Evolutionary conservation across 1,140 invertebrate genomes (phyloP).

Genomic region (Lordiphosa mommai): DNA sequence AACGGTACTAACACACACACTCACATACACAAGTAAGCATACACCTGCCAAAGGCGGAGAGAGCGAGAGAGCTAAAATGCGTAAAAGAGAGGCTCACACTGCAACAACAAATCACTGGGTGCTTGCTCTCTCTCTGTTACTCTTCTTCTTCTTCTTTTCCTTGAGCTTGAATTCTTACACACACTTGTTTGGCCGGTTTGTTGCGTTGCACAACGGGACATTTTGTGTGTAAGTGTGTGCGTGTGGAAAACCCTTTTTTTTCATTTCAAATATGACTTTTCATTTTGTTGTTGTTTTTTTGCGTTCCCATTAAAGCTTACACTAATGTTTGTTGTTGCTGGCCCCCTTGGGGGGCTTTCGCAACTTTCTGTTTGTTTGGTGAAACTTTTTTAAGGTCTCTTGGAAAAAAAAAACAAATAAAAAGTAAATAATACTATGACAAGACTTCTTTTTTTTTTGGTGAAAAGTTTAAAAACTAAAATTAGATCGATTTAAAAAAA

Average conservation of each 20-base stretch:
- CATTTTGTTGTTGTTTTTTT: constrained; percentile 28
- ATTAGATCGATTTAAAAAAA: background rate
- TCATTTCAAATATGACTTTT: constrained; percentile 42
- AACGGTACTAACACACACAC: constrained; percentile 61
- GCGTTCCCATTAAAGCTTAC: constrained; percentile 36
- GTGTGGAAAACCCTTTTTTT: constrained; percentile 44
- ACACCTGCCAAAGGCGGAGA: constrained; percentile 37
- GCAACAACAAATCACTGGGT: constrained; percentile 42
- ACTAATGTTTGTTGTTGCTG: constrained; percentile 16
- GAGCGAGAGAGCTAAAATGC: constrained; percentile 30
- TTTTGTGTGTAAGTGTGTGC: constrained; percentile 46
- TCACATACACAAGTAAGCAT: constrained; percentile 8
- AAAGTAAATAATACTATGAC: constrained; percentile 33
- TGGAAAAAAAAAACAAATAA: constrained; percentile 41
- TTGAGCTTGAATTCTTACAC: constrained; percentile 60
- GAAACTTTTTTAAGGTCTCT: constrained; percentile 71
- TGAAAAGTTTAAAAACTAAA: background rate
- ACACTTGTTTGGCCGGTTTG: constrained; percentile 70
- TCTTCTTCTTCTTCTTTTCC: constrained; percentile 17
- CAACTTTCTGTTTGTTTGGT: constrained; percentile 73
- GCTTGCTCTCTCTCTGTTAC: constrained; percentile 17
- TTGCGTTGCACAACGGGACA: constrained; percentile 65
- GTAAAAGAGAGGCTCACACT: constrained; percentile 52
- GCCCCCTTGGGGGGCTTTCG: constrained; percentile 51
- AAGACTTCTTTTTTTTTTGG: background rate